Evolutionary conservation across 2,113 vertebrate species (phyloP).

Genomic region (Ploceus nigricollis): DNA sequence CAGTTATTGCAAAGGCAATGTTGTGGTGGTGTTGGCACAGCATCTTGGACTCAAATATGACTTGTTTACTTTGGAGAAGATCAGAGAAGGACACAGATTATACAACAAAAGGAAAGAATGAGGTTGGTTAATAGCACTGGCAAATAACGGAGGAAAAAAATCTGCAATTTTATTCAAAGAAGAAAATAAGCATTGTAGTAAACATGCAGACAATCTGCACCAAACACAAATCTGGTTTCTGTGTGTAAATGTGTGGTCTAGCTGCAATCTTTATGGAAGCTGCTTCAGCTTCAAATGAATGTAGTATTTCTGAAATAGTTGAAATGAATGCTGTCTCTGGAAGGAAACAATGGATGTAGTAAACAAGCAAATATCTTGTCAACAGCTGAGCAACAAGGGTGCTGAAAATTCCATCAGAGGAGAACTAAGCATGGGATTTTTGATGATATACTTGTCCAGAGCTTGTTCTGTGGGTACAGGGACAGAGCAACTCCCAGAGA

Average conservation of each 20-base stretch:
- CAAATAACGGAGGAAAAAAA: constrained; percentile 19
- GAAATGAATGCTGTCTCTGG: constrained; percentile 7
- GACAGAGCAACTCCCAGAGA: not conserved
- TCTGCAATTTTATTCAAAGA: constrained; percentile 51
- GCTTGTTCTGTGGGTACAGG: not conserved
- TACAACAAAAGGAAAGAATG: constrained; percentile 32
- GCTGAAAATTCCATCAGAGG: not conserved
- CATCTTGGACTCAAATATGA: not conserved
- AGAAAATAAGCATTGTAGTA: constrained; percentile 57
- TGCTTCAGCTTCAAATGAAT: constrained; percentile 35
- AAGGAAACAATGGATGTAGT: constrained; percentile 21
- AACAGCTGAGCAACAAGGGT: not conserved
- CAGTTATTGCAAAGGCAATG: not conserved
- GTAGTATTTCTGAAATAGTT: constrained; percentile 34
- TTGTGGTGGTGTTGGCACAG: not conserved
- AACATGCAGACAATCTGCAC: constrained; percentile 40
- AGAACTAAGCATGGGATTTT: not conserved
- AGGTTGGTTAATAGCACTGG: constrained; percentile 3
- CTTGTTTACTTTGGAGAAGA: constrained; percentile 20
- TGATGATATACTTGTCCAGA: not conserved
- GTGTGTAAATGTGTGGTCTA: constrained; percentile 58
- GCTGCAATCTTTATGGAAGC: constrained; percentile 22
- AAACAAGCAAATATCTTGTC: constrained; percentile 8
- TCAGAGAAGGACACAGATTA: constrained; percentile 41
- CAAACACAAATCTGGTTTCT: constrained; percentile 54